Conservation (phyloP, 2,113 vertebrate species). For the Ciconia boyciana region DNA sequence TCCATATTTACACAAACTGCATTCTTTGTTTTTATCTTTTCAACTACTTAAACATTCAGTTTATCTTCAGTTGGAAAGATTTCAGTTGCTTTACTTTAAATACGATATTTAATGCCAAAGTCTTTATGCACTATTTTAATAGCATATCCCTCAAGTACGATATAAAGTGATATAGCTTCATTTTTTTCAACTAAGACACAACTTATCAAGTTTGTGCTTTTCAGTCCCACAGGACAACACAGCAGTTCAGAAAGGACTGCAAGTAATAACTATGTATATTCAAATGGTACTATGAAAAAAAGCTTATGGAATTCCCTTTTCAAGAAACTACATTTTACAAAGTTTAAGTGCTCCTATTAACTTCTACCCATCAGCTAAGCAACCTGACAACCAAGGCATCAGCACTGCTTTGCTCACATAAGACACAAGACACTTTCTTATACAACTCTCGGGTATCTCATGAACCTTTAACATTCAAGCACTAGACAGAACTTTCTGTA, state of each 20-base stretch:
- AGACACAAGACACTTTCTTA: not conserved
- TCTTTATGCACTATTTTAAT: not conserved
- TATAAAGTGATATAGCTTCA: not conserved
- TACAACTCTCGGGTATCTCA: fast-evolving
- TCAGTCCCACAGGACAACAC: not conserved
- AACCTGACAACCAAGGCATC: not conserved
- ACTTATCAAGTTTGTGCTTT: not conserved
- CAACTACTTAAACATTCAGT: not conserved
- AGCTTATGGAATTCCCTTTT: not conserved
- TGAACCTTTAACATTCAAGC: not conserved
- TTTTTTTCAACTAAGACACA: not conserved
- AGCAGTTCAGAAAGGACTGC: not conserved
- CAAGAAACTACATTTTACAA: not conserved
- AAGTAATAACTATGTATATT: not conserved
- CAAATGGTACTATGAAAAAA: not conserved
- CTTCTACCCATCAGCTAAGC: not conserved
- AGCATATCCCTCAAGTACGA: not conserved
- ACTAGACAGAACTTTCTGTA: not conserved
- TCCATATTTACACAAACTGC: constrained; percentile 10
- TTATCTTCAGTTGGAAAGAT: not conserved
- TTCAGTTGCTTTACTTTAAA: constrained; percentile 11
- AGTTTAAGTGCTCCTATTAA: not conserved
- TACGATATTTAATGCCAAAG: not conserved
- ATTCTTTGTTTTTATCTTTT: constrained; percentile 12
- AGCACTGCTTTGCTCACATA: not conserved